Percentiles rank a stretch among this genome's conserved stretches.
Conservation (phyloP, 2,797 vertebrate genomes). For the Sparus aurata region DNA sequence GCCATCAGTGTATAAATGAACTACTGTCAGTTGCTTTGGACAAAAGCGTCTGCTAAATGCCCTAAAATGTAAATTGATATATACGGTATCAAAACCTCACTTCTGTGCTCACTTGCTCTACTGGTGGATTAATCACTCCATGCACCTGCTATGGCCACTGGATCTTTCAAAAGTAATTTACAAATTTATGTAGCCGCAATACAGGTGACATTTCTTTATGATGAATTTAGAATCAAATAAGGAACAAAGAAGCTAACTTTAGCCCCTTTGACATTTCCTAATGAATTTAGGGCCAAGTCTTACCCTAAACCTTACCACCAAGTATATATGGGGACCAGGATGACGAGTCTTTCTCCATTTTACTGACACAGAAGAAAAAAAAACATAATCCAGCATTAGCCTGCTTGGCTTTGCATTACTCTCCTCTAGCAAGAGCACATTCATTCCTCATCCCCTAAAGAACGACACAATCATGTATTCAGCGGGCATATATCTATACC, state of each 20-base stretch:
- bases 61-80: too few species aligned
- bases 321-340: not conserved
- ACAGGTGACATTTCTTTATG: not conserved
- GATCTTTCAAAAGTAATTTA: constrained; percentile 12
- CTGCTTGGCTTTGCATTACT: constrained; percentile 64
- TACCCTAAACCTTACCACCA: too few species aligned
- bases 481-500: constrained; percentile 50
- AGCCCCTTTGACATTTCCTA: not conserved
- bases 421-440: constrained; percentile 48
- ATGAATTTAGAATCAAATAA: not conserved
- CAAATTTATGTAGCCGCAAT: not conserved
- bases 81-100: not conserved
- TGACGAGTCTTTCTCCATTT: not conserved
- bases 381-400: constrained; percentile 71
- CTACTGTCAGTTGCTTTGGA: too few species aligned
- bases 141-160: constrained; percentile 1
- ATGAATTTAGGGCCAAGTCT: not conserved
- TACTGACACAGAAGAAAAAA: not conserved
- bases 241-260: not conserved
- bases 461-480: constrained; percentile 63
- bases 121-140: not conserved
- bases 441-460: constrained; percentile 42
- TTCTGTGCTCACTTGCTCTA: not conserved
- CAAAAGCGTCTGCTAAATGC: too few species aligned
- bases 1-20: too few species aligned